A percentile compares a stretch with the other conserved stretches of the same genome.
Evolutionary conservation across 2,797 vertebrate species (phyloP).

Genomic region (Gephyroberyx darwinii): DNA sequence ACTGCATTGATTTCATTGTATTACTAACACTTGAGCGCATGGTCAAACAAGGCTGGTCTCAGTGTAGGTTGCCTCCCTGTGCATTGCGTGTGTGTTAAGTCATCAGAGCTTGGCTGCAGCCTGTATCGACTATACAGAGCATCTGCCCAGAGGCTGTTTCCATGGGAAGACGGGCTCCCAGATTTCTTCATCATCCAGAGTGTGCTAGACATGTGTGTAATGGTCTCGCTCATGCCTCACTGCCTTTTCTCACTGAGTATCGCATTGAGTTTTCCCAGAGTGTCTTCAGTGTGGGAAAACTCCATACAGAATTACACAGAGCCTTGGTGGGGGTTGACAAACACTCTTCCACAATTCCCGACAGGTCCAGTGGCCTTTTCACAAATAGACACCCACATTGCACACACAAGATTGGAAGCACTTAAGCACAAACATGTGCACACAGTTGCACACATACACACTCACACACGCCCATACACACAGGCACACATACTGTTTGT

Average conservation of each 20-base stretch:
- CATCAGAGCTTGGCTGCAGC: constrained; percentile 40
- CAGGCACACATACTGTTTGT: constrained; percentile 44
- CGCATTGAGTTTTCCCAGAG: constrained; percentile 25
- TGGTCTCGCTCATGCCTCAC: constrained; percentile 72
- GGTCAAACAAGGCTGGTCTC: constrained; percentile 33
- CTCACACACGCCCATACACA: background rate
- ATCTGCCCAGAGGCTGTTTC: constrained; percentile 67
- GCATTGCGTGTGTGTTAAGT: constrained; percentile 35
- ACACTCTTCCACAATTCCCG: constrained; percentile 54
- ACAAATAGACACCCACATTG: constrained; percentile 49
- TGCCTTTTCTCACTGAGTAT: constrained; percentile 25
- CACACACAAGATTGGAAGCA: constrained; percentile 41
- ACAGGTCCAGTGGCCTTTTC: constrained; percentile 71
- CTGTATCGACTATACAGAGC: constrained; percentile 49
- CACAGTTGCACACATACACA: constrained; percentile 1
- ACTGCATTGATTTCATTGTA: constrained; percentile 18
- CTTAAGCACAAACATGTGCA: constrained; percentile 33
- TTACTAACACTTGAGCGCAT: constrained; percentile 44
- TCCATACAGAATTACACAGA: constrained; percentile 64
- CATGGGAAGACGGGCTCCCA: constrained; percentile 70
- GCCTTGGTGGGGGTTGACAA: constrained; percentile 50
- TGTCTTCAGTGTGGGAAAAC: constrained; percentile 64
- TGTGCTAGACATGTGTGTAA: constrained; percentile 73
- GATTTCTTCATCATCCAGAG: constrained; percentile 78
- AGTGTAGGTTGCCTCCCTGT: constrained; percentile 1